Base-by-base conservation (phyloP, 1,140 invertebrate species). In the Drosophila equinoxialis region DNA sequence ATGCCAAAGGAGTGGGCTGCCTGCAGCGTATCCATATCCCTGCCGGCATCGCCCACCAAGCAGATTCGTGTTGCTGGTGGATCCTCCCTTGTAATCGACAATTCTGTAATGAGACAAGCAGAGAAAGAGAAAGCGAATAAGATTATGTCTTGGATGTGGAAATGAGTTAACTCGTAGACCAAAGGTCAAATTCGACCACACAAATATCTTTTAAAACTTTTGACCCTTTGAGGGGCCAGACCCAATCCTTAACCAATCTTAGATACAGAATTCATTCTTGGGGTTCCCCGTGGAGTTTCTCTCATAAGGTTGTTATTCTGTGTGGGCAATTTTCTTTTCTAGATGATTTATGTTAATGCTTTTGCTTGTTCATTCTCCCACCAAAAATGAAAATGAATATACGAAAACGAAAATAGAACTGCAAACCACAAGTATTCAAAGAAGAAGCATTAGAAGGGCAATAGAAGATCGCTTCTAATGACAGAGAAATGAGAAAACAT, bases 1-100 rank as follows among this genome's bases (percentile, higher is more conserved):
- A 95, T 92, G 65, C 92, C 93, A 91, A 95, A 95, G 75, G 93
- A 93, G 79, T 95, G 93, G 61, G 95, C 95, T 77, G 94, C 94
- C 74, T 91, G 92, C 73, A 93, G 90, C 54, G 94, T 92, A 48
- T 91, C 90, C 60, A 92, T 91, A 92, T 95, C 93, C 62, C 93
- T 91, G 13, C 92, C 86, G 17, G 94, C 86, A 71, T 81, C 87
- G 68, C 94, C 95, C 81, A 95, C 93, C 60, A 95, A 91, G 81
- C 95, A 95, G 92, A 95, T 94, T 75, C 94, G 93, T 30, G 82
- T 75, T 54, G 90, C 74, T 54, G 90, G 90, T 65, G 85, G 74
- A 26, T 48, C 14, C 2, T 14, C 17, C 6, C 83, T 76, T 59
- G 90, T 83, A 71, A 91, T 87, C 63, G 85, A 90, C 90, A 91